Conservation (phyloP, 2,797 vertebrate species). For the Melanotaenia parkinsoni region DNA sequence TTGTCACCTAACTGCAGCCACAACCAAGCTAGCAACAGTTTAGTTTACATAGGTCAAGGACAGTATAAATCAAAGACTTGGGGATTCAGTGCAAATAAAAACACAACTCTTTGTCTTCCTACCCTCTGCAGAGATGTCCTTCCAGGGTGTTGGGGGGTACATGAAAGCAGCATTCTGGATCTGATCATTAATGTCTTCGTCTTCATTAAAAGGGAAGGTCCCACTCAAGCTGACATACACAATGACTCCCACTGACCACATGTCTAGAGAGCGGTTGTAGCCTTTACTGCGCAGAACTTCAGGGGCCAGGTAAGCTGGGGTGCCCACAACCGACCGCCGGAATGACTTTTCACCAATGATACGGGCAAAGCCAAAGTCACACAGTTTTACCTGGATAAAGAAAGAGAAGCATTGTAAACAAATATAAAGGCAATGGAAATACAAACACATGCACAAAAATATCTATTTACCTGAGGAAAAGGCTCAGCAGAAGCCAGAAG, state of each 20-base stretch:
- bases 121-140: conserved; percentile 96
- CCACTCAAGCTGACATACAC: conserved; percentile 97
- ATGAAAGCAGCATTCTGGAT: conserved; percentile 99
- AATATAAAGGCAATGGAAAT: neutral
- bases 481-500: conserved; percentile 96
- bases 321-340: conserved; percentile 96
- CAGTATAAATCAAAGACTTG: neutral
- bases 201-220: conserved; percentile 97
- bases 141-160: conserved; percentile 97
- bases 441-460: neutral
- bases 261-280: conserved; percentile 97
- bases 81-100: neutral
- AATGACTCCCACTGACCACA: conserved; percentile 99
- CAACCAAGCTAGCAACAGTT: neutral
- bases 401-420: neutral
- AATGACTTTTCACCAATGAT: conserved; percentile 99
- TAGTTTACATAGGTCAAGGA: neutral
- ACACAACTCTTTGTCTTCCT: conserved; percentile 43
- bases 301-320: conserved; percentile 94
- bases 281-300: conserved; percentile 97
- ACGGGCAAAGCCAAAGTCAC: conserved; percentile 96
- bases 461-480: conserved; percentile 90
- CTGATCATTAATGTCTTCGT: conserved; percentile 98
- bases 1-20: conserved; percentile 20
- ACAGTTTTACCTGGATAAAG: conserved; percentile 91